Percentiles rank a stretch among this genome's conserved stretches.
phyloP scores from a whole-genome alignment of 2,888 invertebrate species.

The Thera britannica region DNA sequence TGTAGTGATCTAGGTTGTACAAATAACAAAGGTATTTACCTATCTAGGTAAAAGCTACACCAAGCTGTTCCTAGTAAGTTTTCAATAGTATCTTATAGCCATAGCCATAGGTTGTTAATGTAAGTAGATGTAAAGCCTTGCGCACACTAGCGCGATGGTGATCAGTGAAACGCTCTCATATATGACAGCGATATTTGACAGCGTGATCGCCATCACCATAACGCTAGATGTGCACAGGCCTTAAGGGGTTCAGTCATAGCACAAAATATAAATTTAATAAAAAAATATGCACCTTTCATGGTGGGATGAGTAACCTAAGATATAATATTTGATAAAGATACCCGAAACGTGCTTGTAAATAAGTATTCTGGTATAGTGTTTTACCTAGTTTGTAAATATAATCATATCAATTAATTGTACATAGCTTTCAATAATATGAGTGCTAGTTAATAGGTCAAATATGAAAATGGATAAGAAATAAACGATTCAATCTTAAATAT shows the following conservation, averaged over 20 bases:
- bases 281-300: too few species aligned
- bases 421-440: neutral
- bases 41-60: neutral
- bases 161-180: too few species aligned
- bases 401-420: neutral
- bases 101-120: too few species aligned
- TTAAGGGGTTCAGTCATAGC: neutral
- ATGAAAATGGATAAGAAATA: neutral
- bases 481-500: neutral
- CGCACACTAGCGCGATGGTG: too few species aligned
- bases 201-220: too few species aligned
- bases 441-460: neutral
- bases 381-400: neutral
- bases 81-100: neutral
- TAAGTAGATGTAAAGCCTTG: neutral
- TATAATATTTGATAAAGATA: too few species aligned
- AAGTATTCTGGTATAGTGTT: too few species aligned
- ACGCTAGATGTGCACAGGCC: too few species aligned
- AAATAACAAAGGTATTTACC: neutral
- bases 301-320: too few species aligned
- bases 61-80: neutral
- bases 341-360: too few species aligned
- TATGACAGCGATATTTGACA: too few species aligned
- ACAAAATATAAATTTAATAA: too few species aligned
- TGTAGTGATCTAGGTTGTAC: neutral